Evolutionary conservation across 2,113 vertebrate genomes (phyloP).

Genomic region (Istiophorus platypterus): DNA sequence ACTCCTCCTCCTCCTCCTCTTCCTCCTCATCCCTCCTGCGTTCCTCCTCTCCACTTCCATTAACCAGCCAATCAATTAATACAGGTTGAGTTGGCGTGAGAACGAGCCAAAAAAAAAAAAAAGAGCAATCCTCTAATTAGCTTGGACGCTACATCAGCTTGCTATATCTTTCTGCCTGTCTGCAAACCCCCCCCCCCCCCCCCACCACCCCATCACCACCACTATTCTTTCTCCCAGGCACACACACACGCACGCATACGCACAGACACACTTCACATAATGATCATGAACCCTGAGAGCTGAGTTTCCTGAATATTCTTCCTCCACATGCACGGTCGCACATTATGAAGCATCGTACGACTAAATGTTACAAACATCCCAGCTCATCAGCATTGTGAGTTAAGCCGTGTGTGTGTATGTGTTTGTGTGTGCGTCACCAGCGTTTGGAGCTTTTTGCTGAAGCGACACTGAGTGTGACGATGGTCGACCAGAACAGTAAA

Average conservation of each 20-base stretch:
- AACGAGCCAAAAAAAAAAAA: constrained; percentile 77
- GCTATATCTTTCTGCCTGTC: constrained; percentile 59
- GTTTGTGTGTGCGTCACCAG: not conserved
- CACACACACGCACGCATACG: no score
- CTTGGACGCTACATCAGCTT: constrained; percentile 76
- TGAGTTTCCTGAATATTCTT: not conserved
- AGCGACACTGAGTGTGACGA: no score
- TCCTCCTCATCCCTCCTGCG: constrained; percentile 15
- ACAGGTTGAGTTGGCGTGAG: constrained; percentile 78
- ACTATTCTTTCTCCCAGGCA: not conserved
- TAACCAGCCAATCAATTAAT: constrained; percentile 86
- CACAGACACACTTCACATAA: constrained; percentile 9
- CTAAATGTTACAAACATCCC: constrained; percentile 18
- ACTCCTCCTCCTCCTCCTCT: constrained; percentile 30
- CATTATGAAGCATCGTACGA: constrained; percentile 4
- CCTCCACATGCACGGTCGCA: not conserved
- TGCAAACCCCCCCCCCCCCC: constrained; percentile 24
- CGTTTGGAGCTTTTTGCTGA: no score
- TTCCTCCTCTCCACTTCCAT: constrained; percentile 74
- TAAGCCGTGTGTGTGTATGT: not conserved
- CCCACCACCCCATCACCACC: constrained; percentile 11
- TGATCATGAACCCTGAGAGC: constrained; percentile 3
- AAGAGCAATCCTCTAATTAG: constrained; percentile 85
- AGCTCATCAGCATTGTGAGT: not conserved
- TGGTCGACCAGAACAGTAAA: no score